Base-by-base conservation (phyloP, 2,888 invertebrate genomes). In the Leptinotarsa haldemani region DNA sequence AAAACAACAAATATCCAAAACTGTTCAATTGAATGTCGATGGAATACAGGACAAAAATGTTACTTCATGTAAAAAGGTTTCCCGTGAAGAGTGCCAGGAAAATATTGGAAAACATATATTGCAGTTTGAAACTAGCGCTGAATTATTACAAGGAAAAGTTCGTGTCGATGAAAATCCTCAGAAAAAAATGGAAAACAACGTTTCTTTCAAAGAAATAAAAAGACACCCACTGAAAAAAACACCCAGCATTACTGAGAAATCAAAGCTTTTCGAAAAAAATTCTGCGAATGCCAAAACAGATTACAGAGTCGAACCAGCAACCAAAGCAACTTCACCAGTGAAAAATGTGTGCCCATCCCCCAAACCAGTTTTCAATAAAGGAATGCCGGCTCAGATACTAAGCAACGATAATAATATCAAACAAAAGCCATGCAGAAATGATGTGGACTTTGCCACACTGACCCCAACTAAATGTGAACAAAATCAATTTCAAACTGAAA, bases 221-320 rank as follows among this genome's bases (percentile, higher is more conserved):
- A 40, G 18, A 66, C 71, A 50, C 13, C 66, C 7, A 48, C 30
- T 76, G 20, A 79, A 78, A 64, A 76, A 77, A 48, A 75, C 78
- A 4, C 47, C 75, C 1, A 81, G 81, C 71, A 80, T 81, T 46
- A 78, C 73, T 15, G 78, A 80, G 73, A 80, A 80, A 50, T 76
- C 81, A 13, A 80, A 77, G 63, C 61, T 81, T n/a, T 82, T 81
- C 50, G 74, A 75, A 50, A 76, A 76, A 63, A 68, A 47, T n/a
- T 56, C 40, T 3, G 25, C 68, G n/a, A 52, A 70, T 25, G n/a
- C 46, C 15, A 48, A 2, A 22, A n/a, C 58, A 25, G n/a, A 5
- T 25, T 30, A 15, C 47, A 61, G 9, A 70, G 13, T 47, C 15
- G 22, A 4, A n/a, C 4, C 25, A 40, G 13, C 30, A 65, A 15